These are phyloP conservation scores for Fringilla coelebs DNA, from an alignment of 2,797 vertebrate species.

Conservation along the genomic window DNA sequence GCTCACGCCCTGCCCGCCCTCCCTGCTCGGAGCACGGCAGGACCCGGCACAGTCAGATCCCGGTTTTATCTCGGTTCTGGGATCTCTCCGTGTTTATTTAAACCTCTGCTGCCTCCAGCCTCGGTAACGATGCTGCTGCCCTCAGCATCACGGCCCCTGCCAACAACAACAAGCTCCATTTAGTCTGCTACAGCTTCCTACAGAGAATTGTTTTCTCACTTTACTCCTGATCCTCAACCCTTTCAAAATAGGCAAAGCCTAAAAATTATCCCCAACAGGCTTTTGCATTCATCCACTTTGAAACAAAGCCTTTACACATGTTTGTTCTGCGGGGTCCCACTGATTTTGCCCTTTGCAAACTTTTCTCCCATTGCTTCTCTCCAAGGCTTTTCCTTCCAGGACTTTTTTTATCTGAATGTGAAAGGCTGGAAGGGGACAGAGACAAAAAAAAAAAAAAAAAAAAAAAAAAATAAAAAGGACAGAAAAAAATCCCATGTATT, in stretches of 20 bases:
- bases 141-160: slow-evolving; percentile 2
- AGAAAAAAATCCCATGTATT: not conserved
- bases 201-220: slow-evolving; percentile 33
- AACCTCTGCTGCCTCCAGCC: slow-evolving; percentile 30
- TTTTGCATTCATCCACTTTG: slow-evolving; percentile 23
- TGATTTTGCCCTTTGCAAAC: slow-evolving; percentile 59
- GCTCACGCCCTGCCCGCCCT: slow-evolving; percentile 26
- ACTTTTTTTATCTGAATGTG: slow-evolving; percentile 23
- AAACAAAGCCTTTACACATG: slow-evolving; percentile 65
- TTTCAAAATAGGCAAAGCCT: slow-evolving; percentile 44
- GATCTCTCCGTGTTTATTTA: slow-evolving; percentile 19
- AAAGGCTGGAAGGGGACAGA: not conserved
- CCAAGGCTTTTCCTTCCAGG: slow-evolving; percentile 12
- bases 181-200: slow-evolving; percentile 48
- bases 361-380: slow-evolving; percentile 49
- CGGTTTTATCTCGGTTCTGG: slow-evolving; percentile 30
- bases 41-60: slow-evolving; percentile 48
- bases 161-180: slow-evolving; percentile 46
- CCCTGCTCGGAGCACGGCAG: not conserved
- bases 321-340: slow-evolving; percentile 50
- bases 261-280: slow-evolving; percentile 31
- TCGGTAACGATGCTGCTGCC: slow-evolving; percentile 53
- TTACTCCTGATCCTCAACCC: slow-evolving; percentile 42
- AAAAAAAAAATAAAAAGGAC: no score
- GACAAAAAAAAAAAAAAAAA: not conserved